phyloP scores from a whole-genome alignment of 2,113 vertebrate genomes.

The Tichodroma muraria region DNA sequence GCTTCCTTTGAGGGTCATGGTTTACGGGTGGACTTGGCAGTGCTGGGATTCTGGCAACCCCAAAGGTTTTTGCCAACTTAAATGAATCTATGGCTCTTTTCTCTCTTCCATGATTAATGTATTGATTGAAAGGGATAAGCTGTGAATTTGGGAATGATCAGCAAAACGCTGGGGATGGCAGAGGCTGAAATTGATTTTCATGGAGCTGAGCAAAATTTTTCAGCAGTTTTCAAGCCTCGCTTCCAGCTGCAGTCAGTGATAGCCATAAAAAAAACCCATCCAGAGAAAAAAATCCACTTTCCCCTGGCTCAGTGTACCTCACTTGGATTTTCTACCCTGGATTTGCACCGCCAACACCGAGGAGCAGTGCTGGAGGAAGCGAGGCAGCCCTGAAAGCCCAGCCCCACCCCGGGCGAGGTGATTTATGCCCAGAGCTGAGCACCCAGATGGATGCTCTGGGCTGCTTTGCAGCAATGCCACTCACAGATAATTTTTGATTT shows the following conservation, averaged over 20 bases:
- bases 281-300: not conserved
- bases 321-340: not conserved
- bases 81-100: not conserved
- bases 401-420: not conserved
- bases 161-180: not conserved
- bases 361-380: not conserved
- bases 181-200: not conserved
- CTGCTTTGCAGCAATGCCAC: slow-evolving; percentile 25
- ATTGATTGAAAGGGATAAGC: not conserved
- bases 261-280: not conserved
- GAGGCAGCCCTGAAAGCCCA: not conserved
- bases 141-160: not conserved
- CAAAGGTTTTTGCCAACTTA: not conserved
- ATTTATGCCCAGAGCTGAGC: not conserved
- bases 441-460: not conserved
- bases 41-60: not conserved
- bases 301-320: accelerated
- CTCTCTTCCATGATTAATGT: not conserved
- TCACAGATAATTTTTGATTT: slow-evolving; percentile 56
- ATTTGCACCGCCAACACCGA: not conserved
- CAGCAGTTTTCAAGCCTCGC: not conserved
- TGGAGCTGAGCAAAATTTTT: not conserved
- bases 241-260: not conserved
- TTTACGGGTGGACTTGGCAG: not conserved
- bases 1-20: not conserved